Conservation (phyloP, 2,113 vertebrate genomes). For the Sylvietta virens region DNA sequence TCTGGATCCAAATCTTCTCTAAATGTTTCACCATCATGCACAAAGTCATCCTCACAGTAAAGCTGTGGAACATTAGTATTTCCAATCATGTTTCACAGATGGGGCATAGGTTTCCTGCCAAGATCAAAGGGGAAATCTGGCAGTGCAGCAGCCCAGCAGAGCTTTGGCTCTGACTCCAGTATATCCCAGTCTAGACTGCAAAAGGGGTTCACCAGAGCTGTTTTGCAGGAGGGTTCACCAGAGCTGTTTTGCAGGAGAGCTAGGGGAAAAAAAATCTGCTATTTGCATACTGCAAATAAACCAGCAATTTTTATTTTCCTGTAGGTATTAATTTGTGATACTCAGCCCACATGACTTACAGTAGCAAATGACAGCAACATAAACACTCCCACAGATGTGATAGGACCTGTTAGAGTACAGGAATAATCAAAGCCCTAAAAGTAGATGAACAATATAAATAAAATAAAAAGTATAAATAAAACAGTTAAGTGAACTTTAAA, state of each 20-base stretch:
- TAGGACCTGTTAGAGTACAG: background rate
- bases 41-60: background rate
- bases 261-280: background rate
- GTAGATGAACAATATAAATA: background rate
- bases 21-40: background rate
- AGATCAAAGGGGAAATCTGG: background rate
- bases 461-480: background rate
- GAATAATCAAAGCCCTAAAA: background rate
- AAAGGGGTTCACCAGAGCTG: background rate
- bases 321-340: background rate
- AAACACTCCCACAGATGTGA: background rate
- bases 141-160: background rate
- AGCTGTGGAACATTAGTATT: background rate
- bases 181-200: background rate
- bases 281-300: background rate
- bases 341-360: background rate
- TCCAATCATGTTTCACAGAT: background rate
- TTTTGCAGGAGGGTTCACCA: background rate
- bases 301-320: background rate
- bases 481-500: background rate
- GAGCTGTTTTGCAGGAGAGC: background rate
- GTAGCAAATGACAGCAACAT: background rate
- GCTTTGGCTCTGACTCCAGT: background rate
- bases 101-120: background rate
- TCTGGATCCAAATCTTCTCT: background rate